phyloP scores from a whole-genome alignment of 2,113 vertebrate genomes.

The Typhlomys cinereus region DNA sequence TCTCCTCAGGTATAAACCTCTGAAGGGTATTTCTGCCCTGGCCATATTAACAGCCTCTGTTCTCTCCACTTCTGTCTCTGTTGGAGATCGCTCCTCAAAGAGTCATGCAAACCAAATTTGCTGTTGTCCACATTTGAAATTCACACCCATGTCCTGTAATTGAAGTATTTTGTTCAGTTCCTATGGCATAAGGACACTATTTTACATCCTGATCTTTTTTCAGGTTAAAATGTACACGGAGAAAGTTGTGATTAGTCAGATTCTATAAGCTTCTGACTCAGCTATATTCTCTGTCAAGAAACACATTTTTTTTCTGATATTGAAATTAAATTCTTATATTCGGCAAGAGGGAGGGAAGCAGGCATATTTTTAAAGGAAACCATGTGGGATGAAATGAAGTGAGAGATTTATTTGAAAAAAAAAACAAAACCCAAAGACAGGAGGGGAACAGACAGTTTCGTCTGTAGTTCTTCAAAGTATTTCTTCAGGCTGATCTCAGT shows the following conservation, averaged over 20 bases:
- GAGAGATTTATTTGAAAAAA: constrained; percentile 33
- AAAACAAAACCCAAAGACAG: constrained; percentile 32
- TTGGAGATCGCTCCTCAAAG: background rate
- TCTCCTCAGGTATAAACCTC: background rate
- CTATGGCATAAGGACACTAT: background rate
- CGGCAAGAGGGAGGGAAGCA: constrained; percentile 1
- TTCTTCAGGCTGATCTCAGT: constrained; percentile 36
- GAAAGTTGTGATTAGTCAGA: constrained; percentile 25
- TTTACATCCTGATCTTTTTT: constrained; percentile 32
- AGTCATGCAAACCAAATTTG: background rate
- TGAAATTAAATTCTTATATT: constrained; percentile 34
- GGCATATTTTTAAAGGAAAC: constrained; percentile 55
- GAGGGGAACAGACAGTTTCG: background rate
- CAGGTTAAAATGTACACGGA: constrained; percentile 40
- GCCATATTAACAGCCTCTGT: background rate
- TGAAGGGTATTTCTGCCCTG: constrained; percentile 1
- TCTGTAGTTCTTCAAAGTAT: constrained; percentile 54
- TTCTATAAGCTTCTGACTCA: background rate
- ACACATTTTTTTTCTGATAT: background rate
- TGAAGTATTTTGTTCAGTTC: constrained; percentile 24
- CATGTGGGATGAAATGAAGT: constrained; percentile 45
- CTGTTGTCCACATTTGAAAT: constrained; percentile 6
- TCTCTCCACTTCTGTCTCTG: background rate
- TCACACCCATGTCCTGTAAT: background rate
- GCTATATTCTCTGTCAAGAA: background rate